Percentiles rank a stretch among this genome's conserved stretches.
These are phyloP conservation scores for Oxystoma pomonae DNA, from an alignment of 2,888 invertebrate genomes.

Conservation along the genomic window DNA sequence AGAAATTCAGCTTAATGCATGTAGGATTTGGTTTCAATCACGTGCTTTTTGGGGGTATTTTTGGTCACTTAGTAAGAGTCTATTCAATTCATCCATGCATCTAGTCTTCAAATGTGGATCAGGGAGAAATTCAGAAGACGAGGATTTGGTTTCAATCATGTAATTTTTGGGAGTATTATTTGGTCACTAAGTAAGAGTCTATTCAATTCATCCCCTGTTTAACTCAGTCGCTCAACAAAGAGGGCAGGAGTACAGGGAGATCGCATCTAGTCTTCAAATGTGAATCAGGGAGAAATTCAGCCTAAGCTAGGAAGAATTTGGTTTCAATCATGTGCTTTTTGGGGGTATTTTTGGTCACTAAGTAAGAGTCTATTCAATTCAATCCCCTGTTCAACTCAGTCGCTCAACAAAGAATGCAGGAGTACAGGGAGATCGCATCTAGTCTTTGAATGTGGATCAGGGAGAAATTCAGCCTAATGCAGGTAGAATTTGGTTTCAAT, in stretches of 20 bases:
- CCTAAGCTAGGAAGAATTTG: constrained; percentile 59
- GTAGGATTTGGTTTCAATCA: too few species aligned
- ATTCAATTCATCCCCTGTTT: constrained; percentile 85
- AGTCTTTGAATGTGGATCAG: constrained; percentile 88
- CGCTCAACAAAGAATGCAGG: constrained; percentile 83
- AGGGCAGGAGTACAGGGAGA: constrained; percentile 86
- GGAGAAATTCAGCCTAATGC: constrained; percentile 81
- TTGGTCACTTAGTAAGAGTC: too few species aligned
- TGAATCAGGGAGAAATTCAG: constrained; percentile 92
- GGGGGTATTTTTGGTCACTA: too few species aligned
- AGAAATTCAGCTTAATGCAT: too few species aligned
- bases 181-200: too few species aligned
- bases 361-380: too few species aligned
- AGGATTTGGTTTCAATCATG: too few species aligned
- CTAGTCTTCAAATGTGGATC: constrained; percentile 85
- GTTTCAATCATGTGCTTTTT: too few species aligned
- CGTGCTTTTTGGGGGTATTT: too few species aligned
- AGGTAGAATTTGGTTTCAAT: too few species aligned
- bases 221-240: constrained; percentile 88
- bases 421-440: constrained; percentile 86
- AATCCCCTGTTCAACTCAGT: constrained; percentile 89
- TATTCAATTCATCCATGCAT: too few species aligned
- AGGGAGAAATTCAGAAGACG: constrained; percentile 77
- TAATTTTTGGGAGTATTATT: too few species aligned
- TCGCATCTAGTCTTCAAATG: constrained; percentile 79